Evolutionary conservation across 2,113 vertebrate species (phyloP).

Genomic region (Lutjanus erythropterus): DNA sequence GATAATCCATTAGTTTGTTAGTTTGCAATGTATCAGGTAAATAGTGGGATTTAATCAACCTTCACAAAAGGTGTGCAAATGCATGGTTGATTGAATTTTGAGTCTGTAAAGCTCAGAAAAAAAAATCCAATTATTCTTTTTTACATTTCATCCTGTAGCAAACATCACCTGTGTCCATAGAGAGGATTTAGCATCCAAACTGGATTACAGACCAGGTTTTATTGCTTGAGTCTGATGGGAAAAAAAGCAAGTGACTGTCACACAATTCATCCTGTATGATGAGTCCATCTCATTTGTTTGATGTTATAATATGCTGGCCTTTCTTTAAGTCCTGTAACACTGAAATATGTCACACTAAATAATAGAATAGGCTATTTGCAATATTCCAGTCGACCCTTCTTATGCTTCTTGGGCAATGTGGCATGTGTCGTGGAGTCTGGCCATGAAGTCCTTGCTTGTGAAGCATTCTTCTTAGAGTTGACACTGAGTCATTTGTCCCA

Average conservation of each 20-base stretch:
- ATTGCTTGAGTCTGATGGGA: background rate
- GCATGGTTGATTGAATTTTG: background rate
- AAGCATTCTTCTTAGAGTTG: too few relatives aligned
- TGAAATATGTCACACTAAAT: too few relatives aligned
- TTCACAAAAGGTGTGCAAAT: too few relatives aligned
- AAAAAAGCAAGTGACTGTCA: background rate
- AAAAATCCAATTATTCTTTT: background rate
- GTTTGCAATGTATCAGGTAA: background rate
- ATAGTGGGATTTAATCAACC: too few relatives aligned
- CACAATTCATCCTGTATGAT: background rate
- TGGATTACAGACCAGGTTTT: background rate
- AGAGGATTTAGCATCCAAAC: background rate
- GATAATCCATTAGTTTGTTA: background rate
- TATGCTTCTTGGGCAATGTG: too few relatives aligned
- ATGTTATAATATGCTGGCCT: background rate
- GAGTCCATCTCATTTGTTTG: background rate
- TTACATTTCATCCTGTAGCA: background rate
- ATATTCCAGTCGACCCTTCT: too few relatives aligned
- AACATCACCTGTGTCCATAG: background rate
- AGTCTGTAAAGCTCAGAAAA: background rate
- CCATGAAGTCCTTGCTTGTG: too few relatives aligned
- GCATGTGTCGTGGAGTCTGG: too few relatives aligned
- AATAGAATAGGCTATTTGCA: too few relatives aligned
- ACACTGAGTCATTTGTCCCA: too few relatives aligned
- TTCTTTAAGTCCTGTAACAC: too few relatives aligned